Conservation (phyloP, 2,797 vertebrate species). For the Merluccius polli region DNA sequence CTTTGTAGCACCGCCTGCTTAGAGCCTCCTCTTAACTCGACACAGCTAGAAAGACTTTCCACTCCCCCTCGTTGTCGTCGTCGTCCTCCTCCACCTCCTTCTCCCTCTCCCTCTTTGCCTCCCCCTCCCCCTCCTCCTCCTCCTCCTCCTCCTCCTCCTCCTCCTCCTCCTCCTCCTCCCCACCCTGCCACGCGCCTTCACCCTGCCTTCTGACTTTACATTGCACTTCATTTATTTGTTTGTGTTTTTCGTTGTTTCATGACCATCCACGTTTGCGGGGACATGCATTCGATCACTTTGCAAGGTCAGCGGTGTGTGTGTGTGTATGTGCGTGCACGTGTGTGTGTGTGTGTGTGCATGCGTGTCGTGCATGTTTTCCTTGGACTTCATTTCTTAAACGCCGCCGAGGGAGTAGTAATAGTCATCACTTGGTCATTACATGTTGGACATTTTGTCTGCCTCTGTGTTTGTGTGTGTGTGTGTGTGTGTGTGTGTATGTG, state of each 20-base stretch:
- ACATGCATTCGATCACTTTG: too few species aligned
- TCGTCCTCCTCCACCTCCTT: background rate
- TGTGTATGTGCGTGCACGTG: constrained; percentile 39
- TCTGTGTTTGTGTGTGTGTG: background rate
- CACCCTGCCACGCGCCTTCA: background rate
- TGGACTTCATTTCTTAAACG: background rate
- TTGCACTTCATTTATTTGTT: constrained; percentile 14
- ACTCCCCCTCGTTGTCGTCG: too few species aligned
- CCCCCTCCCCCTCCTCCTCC: background rate
- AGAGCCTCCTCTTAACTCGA: too few species aligned
- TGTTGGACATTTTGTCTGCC: background rate
- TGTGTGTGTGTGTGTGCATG: too few species aligned
- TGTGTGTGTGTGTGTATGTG: too few species aligned
- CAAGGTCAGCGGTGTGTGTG: constrained; percentile 1
- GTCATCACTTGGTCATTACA: background rate
- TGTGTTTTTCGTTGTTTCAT: constrained; percentile 2
- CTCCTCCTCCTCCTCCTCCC: background rate
- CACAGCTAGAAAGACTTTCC: too few species aligned
- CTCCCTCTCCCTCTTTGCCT: background rate
- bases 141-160: background rate
- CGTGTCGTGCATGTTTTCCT: background rate
- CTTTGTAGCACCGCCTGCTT: too few species aligned
- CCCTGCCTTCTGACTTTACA: background rate
- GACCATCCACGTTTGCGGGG: background rate
- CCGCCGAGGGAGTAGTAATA: background rate